Percentiles rank a stretch among this genome's conserved stretches.
Conservation (phyloP, 2,113 vertebrate species). For the Cyprinodon brontotheroides region DNA sequence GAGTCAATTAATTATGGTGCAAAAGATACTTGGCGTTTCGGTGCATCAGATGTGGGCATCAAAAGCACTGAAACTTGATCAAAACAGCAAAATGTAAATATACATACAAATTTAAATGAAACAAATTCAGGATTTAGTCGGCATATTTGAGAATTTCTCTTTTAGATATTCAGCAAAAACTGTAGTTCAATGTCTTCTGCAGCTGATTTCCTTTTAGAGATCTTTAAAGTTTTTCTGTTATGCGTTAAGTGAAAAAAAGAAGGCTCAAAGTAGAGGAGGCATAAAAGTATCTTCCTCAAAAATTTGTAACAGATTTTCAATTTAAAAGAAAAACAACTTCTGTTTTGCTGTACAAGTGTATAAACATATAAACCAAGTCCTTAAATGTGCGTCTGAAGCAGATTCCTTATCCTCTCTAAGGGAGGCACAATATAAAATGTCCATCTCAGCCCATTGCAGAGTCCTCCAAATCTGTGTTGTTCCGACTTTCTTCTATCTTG, state of each 20-base stretch:
- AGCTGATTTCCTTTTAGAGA: not conserved
- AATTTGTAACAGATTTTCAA: not conserved
- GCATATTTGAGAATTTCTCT: too few species aligned
- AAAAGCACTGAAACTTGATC: too few species aligned
- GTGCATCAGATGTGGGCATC: too few species aligned
- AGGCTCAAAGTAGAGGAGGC: not conserved
- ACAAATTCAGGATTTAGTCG: too few species aligned
- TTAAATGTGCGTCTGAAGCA: conserved; percentile 2
- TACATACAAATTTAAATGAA: too few species aligned
- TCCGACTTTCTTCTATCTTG: conserved; percentile 43
- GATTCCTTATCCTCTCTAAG: not conserved
- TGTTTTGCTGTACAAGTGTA: not conserved
- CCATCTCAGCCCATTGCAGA: conserved; percentile 17
- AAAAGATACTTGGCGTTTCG: too few species aligned
- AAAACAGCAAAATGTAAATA: too few species aligned
- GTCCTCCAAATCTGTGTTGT: conserved; percentile 19
- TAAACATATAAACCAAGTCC: not conserved
- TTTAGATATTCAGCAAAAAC: too few species aligned
- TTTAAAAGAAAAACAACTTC: not conserved
- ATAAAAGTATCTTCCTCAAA: not conserved
- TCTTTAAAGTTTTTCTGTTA: not conserved
- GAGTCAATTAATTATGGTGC: too few species aligned
- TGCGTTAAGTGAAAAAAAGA: too few species aligned
- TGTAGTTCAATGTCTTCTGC: too few species aligned
- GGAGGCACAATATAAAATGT: not conserved